Evolutionary conservation across 2,113 vertebrate genomes (phyloP).

Genomic region (Diadophis punctatus): DNA sequence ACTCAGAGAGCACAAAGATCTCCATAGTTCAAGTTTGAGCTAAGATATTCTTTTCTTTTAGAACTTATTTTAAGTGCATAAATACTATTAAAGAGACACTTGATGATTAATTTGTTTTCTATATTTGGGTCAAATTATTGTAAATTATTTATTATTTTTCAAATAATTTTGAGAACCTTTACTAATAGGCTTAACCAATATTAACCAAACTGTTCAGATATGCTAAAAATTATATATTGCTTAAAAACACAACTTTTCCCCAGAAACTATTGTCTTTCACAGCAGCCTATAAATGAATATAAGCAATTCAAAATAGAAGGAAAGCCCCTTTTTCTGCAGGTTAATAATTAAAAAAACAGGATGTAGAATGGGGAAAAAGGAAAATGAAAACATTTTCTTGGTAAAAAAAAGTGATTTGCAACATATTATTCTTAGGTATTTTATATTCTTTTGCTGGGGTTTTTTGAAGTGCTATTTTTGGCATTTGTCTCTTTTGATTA

Average conservation of each 20-base stretch:
- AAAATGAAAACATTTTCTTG: not conserved
- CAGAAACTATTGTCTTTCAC: not conserved
- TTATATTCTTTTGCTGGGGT: not conserved
- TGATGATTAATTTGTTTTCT: not conserved
- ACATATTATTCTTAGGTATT: not conserved
- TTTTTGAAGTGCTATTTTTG: not conserved
- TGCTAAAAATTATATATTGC: not conserved
- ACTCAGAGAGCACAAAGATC: not conserved
- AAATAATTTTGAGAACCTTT: not conserved
- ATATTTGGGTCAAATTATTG: not conserved
- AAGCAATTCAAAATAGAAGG: not conserved
- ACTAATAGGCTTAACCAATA: not conserved
- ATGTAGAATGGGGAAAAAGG: not conserved
- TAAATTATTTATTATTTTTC: not conserved
- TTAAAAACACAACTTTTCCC: not conserved
- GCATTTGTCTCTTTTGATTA: not conserved
- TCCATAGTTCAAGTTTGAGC: not conserved
- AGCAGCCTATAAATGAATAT: not conserved
- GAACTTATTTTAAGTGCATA: not conserved
- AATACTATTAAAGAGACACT: not conserved
- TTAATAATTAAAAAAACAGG: not conserved
- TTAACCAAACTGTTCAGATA: not conserved
- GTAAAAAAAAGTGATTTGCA: not conserved
- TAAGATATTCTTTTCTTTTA: not conserved
- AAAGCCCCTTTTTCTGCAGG: not conserved